A percentile compares a stretch with the other conserved stretches of the same genome.
These are phyloP conservation scores for Propithecus deckenii DNA, from an alignment of 2,797 vertebrate species.

Conservation along the genomic window DNA sequence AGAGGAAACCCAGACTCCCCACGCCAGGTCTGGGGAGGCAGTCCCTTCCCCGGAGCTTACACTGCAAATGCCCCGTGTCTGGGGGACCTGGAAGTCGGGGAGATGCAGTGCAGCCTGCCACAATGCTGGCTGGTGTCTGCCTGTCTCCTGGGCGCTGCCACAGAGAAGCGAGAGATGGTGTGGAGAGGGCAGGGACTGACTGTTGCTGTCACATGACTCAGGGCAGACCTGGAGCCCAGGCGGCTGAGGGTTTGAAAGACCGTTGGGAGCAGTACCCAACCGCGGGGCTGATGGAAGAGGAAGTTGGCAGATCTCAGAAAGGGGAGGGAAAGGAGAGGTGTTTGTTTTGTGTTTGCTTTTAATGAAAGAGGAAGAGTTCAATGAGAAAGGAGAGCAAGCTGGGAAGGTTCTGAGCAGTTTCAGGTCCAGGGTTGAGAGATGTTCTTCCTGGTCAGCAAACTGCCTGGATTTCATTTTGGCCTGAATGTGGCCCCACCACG, in stretches of 20 bases:
- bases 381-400: not conserved
- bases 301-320: not conserved
- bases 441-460: not conserved
- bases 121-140: rapidly evolving
- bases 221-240: too few relatives aligned
- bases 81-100: not conserved
- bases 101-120: not conserved
- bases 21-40: not conserved
- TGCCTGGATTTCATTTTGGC: not conserved
- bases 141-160: not conserved
- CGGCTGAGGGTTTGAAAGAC: not conserved
- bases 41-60: rapidly evolving
- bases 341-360: not conserved
- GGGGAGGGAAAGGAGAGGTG: not conserved
- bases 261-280: not conserved
- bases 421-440: not conserved
- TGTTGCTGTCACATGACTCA: not conserved
- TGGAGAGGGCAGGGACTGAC: not conserved
- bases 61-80: not conserved
- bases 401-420: not conserved
- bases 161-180: not conserved
- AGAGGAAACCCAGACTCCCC: not conserved
- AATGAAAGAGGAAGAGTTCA: not conserved
- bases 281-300: not conserved
- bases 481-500: not conserved